A percentile compares a stretch with the other conserved stretches of the same genome.
These are phyloP conservation scores for Sarcophaga carnaria DNA, from an alignment of 2,888 invertebrate species.

Conservation along the genomic window DNA sequence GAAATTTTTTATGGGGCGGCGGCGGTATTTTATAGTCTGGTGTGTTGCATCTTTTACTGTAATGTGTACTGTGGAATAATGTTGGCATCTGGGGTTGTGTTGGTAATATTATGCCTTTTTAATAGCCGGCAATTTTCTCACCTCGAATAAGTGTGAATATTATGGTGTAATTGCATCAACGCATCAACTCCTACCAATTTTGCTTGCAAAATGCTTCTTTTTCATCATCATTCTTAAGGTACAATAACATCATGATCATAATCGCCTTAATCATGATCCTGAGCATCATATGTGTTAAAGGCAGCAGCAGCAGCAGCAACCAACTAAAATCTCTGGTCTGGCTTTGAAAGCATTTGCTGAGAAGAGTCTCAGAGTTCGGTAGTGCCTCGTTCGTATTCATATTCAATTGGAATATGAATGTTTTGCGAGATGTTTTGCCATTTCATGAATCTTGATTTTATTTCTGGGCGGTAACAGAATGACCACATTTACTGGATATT, in stretches of 20 bases:
- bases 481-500: constrained; percentile 58
- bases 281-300: background rate
- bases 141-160: constrained; percentile 82
- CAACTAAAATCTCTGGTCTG: constrained; percentile 4
- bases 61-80: background rate
- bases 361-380: constrained; percentile 5
- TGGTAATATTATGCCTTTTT: constrained; percentile 81
- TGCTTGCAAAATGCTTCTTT: constrained; percentile 73
- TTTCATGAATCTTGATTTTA: constrained; percentile 39
- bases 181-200: constrained; percentile 82
- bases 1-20: constrained; percentile 44
- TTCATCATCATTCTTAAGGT: constrained; percentile 40
- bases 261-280: background rate
- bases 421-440: background rate
- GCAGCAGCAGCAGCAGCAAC: background rate
- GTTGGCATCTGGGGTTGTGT: constrained; percentile 7
- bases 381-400: constrained; percentile 33
- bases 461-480: constrained; percentile 64
- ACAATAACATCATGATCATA: constrained; percentile 21
- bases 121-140: constrained; percentile 82
- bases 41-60: constrained; percentile 12
- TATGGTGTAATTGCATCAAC: constrained; percentile 82
- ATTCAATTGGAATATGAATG: constrained; percentile 45
- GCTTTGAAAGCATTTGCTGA: constrained; percentile 28
- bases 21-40: constrained; percentile 9